A percentile compares a stretch with the other conserved stretches of the same genome.
These are phyloP conservation scores for Mesorhabditis spiculigera DNA, from an alignment of 2,888 invertebrate species.

Conservation along the genomic window DNA sequence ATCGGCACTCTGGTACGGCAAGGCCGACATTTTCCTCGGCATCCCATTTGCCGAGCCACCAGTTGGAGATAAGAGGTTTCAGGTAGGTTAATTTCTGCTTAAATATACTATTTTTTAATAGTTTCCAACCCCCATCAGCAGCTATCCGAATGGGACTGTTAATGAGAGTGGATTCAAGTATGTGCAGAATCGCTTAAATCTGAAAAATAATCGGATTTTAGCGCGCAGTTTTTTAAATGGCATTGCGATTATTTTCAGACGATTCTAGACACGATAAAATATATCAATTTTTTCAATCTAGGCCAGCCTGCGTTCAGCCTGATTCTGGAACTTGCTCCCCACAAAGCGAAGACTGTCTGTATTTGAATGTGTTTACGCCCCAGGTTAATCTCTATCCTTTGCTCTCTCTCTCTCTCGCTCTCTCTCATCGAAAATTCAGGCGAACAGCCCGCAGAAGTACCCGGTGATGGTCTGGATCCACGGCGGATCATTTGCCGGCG, in stretches of 20 bases:
- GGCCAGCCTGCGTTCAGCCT: constrained; percentile 1
- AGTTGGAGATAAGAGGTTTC: background rate
- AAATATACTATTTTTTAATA: background rate
- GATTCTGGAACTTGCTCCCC: background rate
- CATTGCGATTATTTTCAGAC: too few relatives aligned
- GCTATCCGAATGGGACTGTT: background rate
- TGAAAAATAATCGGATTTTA: too few relatives aligned
- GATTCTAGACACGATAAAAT: background rate
- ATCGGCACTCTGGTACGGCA: background rate
- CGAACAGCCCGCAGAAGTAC: background rate
- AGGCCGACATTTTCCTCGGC: background rate
- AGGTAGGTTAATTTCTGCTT: background rate
- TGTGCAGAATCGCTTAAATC: background rate
- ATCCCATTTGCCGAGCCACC: constrained; percentile 5
- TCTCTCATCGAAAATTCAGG: background rate
- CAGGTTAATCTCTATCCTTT: background rate
- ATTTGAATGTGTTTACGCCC: background rate
- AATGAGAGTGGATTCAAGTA: background rate
- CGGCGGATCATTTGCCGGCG: constrained; percentile 3
- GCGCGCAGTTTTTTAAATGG: too few relatives aligned
- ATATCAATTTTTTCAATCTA: background rate
- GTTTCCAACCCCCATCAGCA: background rate
- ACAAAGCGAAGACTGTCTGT: background rate
- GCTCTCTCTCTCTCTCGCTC: too few relatives aligned
- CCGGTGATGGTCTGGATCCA: constrained; percentile 5